Evolutionary conservation across 2,797 vertebrate species (phyloP), one percentile per base, ranked within the genome.

Genomic region (Epinephelus malabaricus): DNA sequence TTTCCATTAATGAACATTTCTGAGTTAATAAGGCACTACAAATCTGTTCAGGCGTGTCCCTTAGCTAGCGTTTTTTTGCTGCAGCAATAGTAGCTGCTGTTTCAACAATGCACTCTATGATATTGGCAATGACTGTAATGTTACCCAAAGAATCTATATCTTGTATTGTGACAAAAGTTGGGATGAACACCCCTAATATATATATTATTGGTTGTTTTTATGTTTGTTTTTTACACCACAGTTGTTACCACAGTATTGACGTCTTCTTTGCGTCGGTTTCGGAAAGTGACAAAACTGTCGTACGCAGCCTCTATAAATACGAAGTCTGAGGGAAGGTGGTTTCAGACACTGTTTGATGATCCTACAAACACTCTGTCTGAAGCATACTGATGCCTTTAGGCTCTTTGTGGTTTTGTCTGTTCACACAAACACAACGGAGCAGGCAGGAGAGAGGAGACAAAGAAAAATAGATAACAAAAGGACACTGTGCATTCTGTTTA

Each of bases 351-450:
- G 43, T 51, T 34, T 73, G 71, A 63, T 3, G 47, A 67, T 40
- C 9, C 46, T 59, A 73, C 43, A 23, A 55, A n/a, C 61, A 34
- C 11, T 79, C 65, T 47, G 71, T 77, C 51, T 77, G 81, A 88
- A 90, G 69, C 86, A 86, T 68, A 84, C 70, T 75, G 78, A 72
- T 0, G 1, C 63, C 38, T 56, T 76, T 8, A 65, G 27, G 27
- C 53, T 58, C 43, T 53, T 58, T 62, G 47, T 71, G 38, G 15
- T 58, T 77, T 77, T 27, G 56, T 87, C 79, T 70, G 64, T 49
- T 86, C 80, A 90, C 69, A 91, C 69, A 79, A 76, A 89, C 67
- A 90, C 65, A 83, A 83, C 59, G 18, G 66, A 76, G 79, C 89
- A 90, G 83, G 86, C 86, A 83, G 81, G 66, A 85, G 73, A 84